A percentile compares a stretch with the other conserved stretches of the same genome.
Evolutionary conservation across 2,113 vertebrate species (phyloP).

Genomic region (Thomomys bottae): DNA sequence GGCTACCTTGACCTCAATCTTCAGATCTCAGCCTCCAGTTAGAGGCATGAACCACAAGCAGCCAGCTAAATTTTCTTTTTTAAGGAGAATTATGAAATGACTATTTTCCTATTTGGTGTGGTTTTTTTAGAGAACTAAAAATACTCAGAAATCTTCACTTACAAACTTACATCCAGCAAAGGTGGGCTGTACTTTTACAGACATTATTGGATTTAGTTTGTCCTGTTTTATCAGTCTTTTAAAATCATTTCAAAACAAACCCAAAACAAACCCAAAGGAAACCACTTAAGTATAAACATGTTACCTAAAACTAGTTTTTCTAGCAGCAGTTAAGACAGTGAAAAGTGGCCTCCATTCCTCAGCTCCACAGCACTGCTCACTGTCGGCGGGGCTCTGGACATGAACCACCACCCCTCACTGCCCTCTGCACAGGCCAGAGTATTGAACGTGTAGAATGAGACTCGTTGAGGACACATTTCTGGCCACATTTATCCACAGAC

Average conservation of each 20-base stretch:
- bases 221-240: neutral
- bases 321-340: neutral
- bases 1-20: no score
- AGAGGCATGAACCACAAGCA: no score
- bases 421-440: neutral
- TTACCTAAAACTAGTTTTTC: neutral
- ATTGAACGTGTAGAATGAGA: neutral
- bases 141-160: neutral
- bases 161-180: neutral
- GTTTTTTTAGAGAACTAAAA: neutral
- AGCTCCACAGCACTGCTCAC: neutral
- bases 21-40: no score
- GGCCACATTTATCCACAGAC: neutral
- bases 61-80: no score
- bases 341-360: neutral
- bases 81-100: neutral
- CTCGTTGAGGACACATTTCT: neutral
- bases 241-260: conserved; percentile 6
- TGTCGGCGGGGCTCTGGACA: neutral
- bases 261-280: neutral
- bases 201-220: neutral
- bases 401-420: accelerated
- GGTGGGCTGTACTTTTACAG: neutral
- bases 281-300: neutral
- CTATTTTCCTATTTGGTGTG: neutral